Percentiles rank a stretch among this genome's conserved stretches.
phyloP scores from a whole-genome alignment of 2,888 invertebrate species.

The Drosophila birchii region DNA sequence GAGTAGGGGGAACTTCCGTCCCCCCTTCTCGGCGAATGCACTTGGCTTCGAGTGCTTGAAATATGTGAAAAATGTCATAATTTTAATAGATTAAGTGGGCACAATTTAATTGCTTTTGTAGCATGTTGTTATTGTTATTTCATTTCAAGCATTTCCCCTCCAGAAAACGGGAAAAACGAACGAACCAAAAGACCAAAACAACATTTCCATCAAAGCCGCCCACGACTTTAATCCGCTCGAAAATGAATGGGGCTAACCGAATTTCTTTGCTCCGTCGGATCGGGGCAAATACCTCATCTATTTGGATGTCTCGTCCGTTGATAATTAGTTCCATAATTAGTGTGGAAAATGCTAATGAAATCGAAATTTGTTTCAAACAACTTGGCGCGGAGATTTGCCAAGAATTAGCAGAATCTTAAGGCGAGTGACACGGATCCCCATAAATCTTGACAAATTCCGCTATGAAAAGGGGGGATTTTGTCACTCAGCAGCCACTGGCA shows the following conservation, averaged over 20 bases:
- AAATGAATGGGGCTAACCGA: constrained; percentile 62
- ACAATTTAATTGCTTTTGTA: constrained; percentile 44
- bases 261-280: constrained; percentile 56
- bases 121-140: constrained; percentile 27
- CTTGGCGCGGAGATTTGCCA: constrained; percentile 36
- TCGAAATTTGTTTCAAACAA: constrained; percentile 39
- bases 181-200: constrained; percentile 31
- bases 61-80: constrained; percentile 59
- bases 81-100: constrained; percentile 55
- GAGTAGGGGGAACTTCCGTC: constrained; percentile 16
- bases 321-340: constrained; percentile 71
- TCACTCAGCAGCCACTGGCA: constrained; percentile 14
- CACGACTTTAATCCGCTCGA: constrained; percentile 63
- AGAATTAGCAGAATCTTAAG: constrained; percentile 47
- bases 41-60: constrained; percentile 44
- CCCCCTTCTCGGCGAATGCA: constrained; percentile 13
- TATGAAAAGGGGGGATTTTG: background rate
- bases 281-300: constrained; percentile 56
- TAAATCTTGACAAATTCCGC: constrained; percentile 22
- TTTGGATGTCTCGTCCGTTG: constrained; percentile 45
- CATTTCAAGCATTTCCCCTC: constrained; percentile 33
- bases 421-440: constrained; percentile 52
- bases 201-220: constrained; percentile 55
- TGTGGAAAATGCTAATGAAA: constrained; percentile 60
- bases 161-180: constrained; percentile 13